Percentiles rank a stretch among this genome's conserved stretches.
Conservation (phyloP, 2,888 invertebrate species). For the Melieria picta region DNA sequence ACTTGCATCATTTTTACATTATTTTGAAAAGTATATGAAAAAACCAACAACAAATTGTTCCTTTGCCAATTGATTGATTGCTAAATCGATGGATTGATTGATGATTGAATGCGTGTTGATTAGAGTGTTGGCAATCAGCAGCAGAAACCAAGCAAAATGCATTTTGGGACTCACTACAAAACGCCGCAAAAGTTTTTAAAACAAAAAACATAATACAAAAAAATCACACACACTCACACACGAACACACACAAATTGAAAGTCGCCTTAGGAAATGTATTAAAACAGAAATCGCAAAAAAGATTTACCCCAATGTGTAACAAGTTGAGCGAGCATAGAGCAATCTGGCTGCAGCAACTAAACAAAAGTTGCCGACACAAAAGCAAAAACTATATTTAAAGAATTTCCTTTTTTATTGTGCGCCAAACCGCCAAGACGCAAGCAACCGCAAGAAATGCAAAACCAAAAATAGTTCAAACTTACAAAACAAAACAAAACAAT, state of each 20-base stretch:
- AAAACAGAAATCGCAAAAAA: too few relatives aligned
- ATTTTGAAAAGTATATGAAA: conserved; percentile 35
- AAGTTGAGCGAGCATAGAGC: too few relatives aligned
- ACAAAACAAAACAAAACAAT: not conserved
- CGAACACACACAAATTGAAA: conserved; percentile 1
- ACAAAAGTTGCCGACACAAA: not conserved
- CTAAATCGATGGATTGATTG: conserved; percentile 27
- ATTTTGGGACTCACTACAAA: conserved; percentile 32
- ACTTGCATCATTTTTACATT: conserved; percentile 9
- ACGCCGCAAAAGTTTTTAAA: conserved; percentile 47
- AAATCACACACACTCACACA: conserved; percentile 34
- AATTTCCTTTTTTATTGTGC: not conserved
- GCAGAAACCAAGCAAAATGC: not conserved
- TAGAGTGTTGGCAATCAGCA: not conserved
- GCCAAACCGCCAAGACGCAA: not conserved
- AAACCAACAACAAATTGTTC: conserved; percentile 33
- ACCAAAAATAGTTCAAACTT: conserved; percentile 44
- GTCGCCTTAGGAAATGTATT: not conserved
- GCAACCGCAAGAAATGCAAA: conserved; percentile 31
- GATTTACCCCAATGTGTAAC: too few relatives aligned
- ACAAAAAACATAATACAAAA: conserved; percentile 43
- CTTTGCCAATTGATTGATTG: conserved; percentile 21
- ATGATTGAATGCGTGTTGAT: not conserved
- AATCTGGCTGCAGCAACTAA: conserved; percentile 7
- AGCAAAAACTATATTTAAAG: too few relatives aligned